Evolutionary conservation across 2,113 vertebrate species (phyloP), one percentile per base, ranked within the genome.

Genomic region (Rhinolophus sinicus): DNA sequence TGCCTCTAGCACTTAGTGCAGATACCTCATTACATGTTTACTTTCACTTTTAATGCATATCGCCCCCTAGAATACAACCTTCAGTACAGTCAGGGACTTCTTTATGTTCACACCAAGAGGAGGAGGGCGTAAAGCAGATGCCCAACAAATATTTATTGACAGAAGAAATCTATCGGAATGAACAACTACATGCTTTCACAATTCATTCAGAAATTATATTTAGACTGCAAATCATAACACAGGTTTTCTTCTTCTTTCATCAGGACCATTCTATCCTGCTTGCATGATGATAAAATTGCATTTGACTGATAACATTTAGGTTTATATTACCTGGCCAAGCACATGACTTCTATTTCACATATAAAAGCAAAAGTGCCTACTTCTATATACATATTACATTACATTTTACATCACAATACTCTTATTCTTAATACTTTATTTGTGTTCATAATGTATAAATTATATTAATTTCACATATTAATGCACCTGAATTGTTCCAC

Each of bases 401-500:
- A 62, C 65, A 76, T 38, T 70, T 69, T 90, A 87, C 6, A 81
- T 50, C 73, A 77, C 30, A 64, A 83, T 73, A 12, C 1, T 76
- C n/a, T 58, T 58, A 44, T 5, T 94, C 19, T 90, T 62, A 64
- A 76, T 47, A 62, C 28, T 44, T 95, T 75, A 40, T 93, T 90
- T 82, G 77, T 76, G 76, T 65, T 91, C 14, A 86, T 50, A 77
- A 83, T 75, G 8, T 70, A 50, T 73, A 72, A 58, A 91, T 94
- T 92, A 62, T 33, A 77, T 60, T 87, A 96, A 82, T 16, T 11
- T 92, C 19, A 72, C n/a, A 72, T 33, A 76, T 90, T 60, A 80
- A 82, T 40, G 35, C 19, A 75, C 24, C 15, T 80, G 18, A 93
- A 69, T 87, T 72, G 9, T 67, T 76, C 19, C 11, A 65, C 18